Evolutionary conservation across 2,797 vertebrate genomes (phyloP).

Genomic region (Esox lucius): DNA sequence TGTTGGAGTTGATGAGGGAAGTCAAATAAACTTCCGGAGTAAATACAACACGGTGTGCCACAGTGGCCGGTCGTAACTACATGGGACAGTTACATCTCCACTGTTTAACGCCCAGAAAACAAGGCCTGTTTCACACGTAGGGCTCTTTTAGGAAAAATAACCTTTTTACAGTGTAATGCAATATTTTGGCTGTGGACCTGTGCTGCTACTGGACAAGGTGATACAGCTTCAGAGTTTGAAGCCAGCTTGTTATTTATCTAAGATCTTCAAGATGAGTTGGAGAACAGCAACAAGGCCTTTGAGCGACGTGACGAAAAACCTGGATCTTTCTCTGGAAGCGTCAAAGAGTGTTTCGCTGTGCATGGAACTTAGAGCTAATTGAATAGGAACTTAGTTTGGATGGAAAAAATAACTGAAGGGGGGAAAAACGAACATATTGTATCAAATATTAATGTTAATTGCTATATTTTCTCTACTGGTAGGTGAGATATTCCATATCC

Average conservation of each 20-base stretch:
- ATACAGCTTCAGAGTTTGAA: conserved; percentile 18
- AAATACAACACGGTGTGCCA: conserved; percentile 15
- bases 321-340: conserved; percentile 28
- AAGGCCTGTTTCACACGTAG: not conserved
- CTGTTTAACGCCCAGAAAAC: not conserved
- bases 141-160: too few species aligned
- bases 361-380: conserved; percentile 66
- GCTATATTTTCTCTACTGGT: conserved; percentile 59
- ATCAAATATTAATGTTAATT: conserved; percentile 65
- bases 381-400: conserved; percentile 64
- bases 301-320: conserved; percentile 43
- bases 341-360: conserved; percentile 38
- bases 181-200: conserved; percentile 44
- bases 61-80: not conserved
- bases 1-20: conserved; percentile 18
- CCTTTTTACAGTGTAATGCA: conserved; percentile 26
- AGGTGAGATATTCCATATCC: conserved; percentile 70
- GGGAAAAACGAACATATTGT: conserved; percentile 32
- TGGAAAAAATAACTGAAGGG: conserved; percentile 41
- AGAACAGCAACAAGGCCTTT: conserved; percentile 24
- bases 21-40: conserved; percentile 14
- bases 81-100: conserved; percentile 21
- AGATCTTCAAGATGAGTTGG: conserved; percentile 22
- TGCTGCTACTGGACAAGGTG: not conserved
- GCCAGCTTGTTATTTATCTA: conserved; percentile 20